Percentiles rank a stretch among this genome's conserved stretches.
phyloP scores from a whole-genome alignment of 2,113 vertebrate genomes.

The Ictalurus furcatus region DNA sequence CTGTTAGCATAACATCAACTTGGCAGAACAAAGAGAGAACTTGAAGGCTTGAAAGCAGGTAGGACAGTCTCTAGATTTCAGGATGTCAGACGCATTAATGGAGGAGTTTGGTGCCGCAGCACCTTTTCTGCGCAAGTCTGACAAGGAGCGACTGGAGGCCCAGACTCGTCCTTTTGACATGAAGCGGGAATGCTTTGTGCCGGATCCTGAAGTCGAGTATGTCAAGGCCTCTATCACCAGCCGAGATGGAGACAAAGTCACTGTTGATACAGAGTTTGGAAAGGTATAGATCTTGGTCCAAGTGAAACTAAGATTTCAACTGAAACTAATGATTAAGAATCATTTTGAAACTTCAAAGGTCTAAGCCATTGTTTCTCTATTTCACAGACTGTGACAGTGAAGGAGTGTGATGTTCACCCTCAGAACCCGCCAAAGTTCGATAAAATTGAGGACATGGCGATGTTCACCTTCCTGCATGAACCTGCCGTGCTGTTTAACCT shows the following conservation, averaged over 20 bases:
- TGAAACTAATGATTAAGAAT: background rate
- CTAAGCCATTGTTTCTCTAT: background rate
- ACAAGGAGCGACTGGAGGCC: conserved; percentile 77
- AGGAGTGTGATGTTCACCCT: conserved; percentile 71
- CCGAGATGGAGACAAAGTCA: conserved; percentile 78
- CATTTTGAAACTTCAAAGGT: background rate
- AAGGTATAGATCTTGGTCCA: conserved; percentile 63
- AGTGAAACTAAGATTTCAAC: background rate
- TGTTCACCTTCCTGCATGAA: conserved; percentile 82
- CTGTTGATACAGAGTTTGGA: conserved; percentile 76
- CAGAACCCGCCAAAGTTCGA: conserved; percentile 84
- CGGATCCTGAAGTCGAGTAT: conserved; percentile 79
- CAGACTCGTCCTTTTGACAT: conserved; percentile 77
- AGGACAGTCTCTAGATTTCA: conserved; percentile 9
- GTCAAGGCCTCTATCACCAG: conserved; percentile 75
- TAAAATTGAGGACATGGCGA: conserved; percentile 84
- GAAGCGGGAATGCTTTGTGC: conserved; percentile 78
- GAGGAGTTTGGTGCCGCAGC: conserved; percentile 77
- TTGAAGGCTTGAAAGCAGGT: conserved; percentile 21
- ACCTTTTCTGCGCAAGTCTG: conserved; percentile 78
- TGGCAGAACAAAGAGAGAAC: background rate
- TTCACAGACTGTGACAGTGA: conserved; percentile 72
- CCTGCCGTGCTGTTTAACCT: conserved; percentile 81
- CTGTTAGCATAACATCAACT: conserved; percentile 8
- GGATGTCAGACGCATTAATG: conserved; percentile 61